Base-by-base conservation (phyloP, 2,797 vertebrate genomes). In the Rhabdophis nuchalis region DNA sequence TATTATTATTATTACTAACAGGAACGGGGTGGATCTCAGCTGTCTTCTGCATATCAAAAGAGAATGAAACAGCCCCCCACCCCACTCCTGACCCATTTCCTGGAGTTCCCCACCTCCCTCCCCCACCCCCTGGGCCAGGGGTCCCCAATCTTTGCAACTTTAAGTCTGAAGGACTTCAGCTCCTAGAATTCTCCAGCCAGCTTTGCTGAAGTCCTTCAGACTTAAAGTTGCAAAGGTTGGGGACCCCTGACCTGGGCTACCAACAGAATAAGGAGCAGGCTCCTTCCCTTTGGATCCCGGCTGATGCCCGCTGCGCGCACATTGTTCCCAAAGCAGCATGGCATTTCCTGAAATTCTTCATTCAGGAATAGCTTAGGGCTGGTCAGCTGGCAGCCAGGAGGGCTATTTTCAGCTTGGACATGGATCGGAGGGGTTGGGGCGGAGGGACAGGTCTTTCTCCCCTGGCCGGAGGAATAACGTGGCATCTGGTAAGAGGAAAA, bases 301-400 rank as follows among this genome's bases (percentile, higher is more conserved):
- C 52, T 41, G 3, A 29, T 46, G 29, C 54, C 54, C 8, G 25
- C 58, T 4, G 12, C 9, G 7, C 20, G 0, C 4, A 18, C 87
- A 90, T 92, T 92, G 61, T 92, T 92, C 53, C 3, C 29, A 36
- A 1, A 18, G 32, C 60, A 56, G 60, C 9, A 2, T 86, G 88
- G 88, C 53, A 58, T 90, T 92, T 92, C 92, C 92, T 90, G 92
- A 90, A 54, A 92, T 92, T 90, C 85, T 90, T 90, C 32, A 90
- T 14, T 41, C 60, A 68, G 41, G 41, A 86, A 89, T 60, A 72
- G 64, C 5, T 82, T 36, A 18, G 32, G 32, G 25, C 46, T 29
- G 54, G n/a, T 1, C 25, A 4, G 13, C 5, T 0, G 50, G 77
- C 77, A 72, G 82, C 60, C 20, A 29, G 53, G n/a, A 41, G 0